Base-by-base conservation (phyloP, 2,888 invertebrate genomes). In the Congeria kusceri region DNA sequence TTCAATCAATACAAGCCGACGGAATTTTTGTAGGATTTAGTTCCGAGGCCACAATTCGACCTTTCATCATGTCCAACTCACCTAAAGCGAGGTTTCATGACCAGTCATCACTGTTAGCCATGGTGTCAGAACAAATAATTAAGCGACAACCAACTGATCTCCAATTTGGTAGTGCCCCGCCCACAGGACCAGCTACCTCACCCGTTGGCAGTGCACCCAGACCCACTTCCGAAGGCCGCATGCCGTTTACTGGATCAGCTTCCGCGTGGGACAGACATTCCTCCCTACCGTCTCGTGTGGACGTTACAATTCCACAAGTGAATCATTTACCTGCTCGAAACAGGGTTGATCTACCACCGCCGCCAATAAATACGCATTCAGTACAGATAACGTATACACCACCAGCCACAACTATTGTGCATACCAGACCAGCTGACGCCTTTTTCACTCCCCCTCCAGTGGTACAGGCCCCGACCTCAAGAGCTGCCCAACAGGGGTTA, bases 191-290 rank as follows among this genome's bases (percentile, higher is more conserved):
- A n/a, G 39, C 39, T 11, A 39, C 9, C 3, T 5, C 13, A 13
- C 53, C 56, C 18, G 44, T 39, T 4, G 56, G 44, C 9, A 56
- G 25, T 13, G 44, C 20, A 9, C 39, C 59, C n/a, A 49, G 46
- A 44, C 29, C 64, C 9, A 63, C 27, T 1, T 23, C 46, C 23
- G 57, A 56, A 71, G 39, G 39, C 11, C 39, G 15, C 39, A 80
- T 80, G 75, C 75, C 80, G n/a, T 80, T 64, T 28, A 80, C 80
- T 27, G 75, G 80, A 15, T 75, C 79, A n/a, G 70, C 74, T 1
- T 71, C 75, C 23, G 79, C 74, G 3, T 79, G 79, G 79, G 71
- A 75, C 46, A 68, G 47, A 63, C 49, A 71, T 7, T 75, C 79
- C 13, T 67, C 46, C 27, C 56, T 75, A 7, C 80, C 80, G 0